phyloP scores from a whole-genome alignment of 2,888 invertebrate genomes.

The Sturmia bella region DNA sequence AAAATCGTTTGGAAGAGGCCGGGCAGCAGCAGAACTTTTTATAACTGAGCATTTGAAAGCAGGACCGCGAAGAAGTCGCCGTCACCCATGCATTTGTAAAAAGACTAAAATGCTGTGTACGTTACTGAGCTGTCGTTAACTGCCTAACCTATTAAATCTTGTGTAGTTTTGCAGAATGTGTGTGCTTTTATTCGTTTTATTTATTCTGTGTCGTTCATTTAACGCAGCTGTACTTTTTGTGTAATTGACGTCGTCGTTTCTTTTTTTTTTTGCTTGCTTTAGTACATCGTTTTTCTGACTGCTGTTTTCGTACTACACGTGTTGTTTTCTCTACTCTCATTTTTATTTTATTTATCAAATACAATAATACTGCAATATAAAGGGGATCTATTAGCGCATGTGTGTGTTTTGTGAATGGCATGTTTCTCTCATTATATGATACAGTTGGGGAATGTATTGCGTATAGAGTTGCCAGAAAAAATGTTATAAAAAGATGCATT shows the following conservation, averaged over 20 bases:
- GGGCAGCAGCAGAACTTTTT: conserved; percentile 39
- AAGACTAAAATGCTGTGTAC: conserved; percentile 6
- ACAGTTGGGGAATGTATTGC: too few relatives aligned
- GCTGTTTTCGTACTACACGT: conserved; percentile 38
- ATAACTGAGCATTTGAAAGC: background rate
- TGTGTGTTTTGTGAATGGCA: background rate
- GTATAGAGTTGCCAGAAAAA: too few relatives aligned
- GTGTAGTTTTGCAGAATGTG: conserved; percentile 8
- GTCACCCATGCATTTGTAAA: conserved; percentile 10
- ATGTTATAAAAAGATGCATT: too few relatives aligned
- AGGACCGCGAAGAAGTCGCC: conserved; percentile 29
- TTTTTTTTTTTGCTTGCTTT: conserved; percentile 3
- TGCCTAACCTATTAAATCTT: conserved; percentile 31
- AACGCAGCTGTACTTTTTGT: conserved; percentile 64
- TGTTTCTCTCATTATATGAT: too few relatives aligned
- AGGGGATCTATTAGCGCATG: conserved; percentile 37
- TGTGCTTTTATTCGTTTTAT: conserved; percentile 13
- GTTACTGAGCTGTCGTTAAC: conserved; percentile 42
- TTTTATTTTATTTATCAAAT: too few relatives aligned
- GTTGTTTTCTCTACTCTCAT: conserved; percentile 29
- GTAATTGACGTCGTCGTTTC: conserved; percentile 55
- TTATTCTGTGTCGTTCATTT: conserved; percentile 34
- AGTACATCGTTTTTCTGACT: conserved; percentile 11
- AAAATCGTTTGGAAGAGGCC: conserved; percentile 2
- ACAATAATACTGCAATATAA: background rate